Evolutionary conservation across 2,113 vertebrate genomes (phyloP), one percentile per base, ranked within the genome.

Genomic region (Dascyllus trimaculatus): DNA sequence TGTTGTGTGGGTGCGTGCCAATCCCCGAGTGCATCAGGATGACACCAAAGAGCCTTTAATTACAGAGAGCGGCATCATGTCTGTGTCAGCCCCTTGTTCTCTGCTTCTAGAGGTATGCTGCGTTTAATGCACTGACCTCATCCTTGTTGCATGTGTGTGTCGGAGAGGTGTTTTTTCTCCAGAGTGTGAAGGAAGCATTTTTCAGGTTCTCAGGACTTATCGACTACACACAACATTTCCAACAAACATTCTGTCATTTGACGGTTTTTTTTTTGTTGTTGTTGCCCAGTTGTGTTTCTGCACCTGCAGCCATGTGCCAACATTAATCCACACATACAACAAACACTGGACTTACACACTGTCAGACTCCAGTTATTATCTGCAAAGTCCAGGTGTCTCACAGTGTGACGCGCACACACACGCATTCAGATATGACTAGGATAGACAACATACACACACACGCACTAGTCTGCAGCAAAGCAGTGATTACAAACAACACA

Each of bases 31-130:
- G 75, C 80, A 64, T 62, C 64, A 70, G 66, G 63, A 81, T 81
- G 88, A 88, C 75, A 81, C 88, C 80, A 78, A 63, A 90, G 82
- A 91, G 84, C 84, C 85, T 84, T 83, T 89, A 89, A 92, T 93
- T 90, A 91, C 84, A 91, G 78, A 76, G 84, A 62, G 64, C 61
- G 59, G 59, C 81, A 45, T 69, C 67, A 48, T 46, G 75, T 61
- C 74, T 90, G 70, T 84, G 72, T 78, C 77, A 51, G 61, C 59
- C 56, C 43, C 67, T 66, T 73, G 77, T 78, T 83, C 46, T 75
- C 21, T 67, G 89, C 80, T 86, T 85, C 91, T 70, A 63, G 61
- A 75, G 71, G 22, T n/a, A 51, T 63, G 63, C 75, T 58, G 29
- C 22, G 45, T 25, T 84, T 69, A 25, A 19, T 76, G 53, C 60